Percentiles rank a stretch among this genome's conserved stretches.
Conservation (phyloP, 2,797 vertebrate genomes). For the Lutjanus campechanus region DNA sequence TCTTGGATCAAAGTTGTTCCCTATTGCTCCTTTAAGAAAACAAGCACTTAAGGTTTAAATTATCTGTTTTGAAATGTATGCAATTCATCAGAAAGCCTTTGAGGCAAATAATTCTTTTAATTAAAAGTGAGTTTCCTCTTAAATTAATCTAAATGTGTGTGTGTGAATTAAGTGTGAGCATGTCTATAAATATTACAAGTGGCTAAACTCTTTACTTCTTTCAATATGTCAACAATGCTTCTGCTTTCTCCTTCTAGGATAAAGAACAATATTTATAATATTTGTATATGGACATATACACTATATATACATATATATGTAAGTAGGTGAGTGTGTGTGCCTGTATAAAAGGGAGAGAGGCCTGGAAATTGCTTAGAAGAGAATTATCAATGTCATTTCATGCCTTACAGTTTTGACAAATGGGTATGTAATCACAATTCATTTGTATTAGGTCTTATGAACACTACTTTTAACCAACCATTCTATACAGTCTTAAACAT, state of each 20-base stretch:
- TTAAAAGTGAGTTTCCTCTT: slow-evolving; percentile 15
- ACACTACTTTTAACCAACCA: neutral
- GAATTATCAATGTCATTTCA: slow-evolving; percentile 18
- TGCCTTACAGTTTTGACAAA: neutral
- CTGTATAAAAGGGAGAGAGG: slow-evolving; percentile 1
- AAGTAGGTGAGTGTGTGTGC: neutral
- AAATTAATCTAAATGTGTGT: slow-evolving; percentile 19
- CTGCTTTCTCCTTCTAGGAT: neutral
- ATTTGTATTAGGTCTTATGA: slow-evolving; percentile 4
- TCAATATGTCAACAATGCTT: slow-evolving; percentile 1
- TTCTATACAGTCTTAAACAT: neutral
- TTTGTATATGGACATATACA: neutral
- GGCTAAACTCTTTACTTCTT: slow-evolving; percentile 13
- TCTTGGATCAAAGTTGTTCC: no score
- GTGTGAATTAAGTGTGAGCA: neutral
- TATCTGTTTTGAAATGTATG: slow-evolving; percentile 20
- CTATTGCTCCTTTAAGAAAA: neutral
- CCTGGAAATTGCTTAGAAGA: neutral
- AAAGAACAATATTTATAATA: neutral
- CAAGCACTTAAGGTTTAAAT: slow-evolving; percentile 17
- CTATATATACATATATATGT: no score
- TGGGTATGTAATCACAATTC: neutral
- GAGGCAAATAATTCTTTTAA: slow-evolving; percentile 20
- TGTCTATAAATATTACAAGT: neutral
- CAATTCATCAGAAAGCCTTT: slow-evolving; percentile 19